Conservation (phyloP, 2,113 vertebrate species). For the Burhinus oedicnemus region DNA sequence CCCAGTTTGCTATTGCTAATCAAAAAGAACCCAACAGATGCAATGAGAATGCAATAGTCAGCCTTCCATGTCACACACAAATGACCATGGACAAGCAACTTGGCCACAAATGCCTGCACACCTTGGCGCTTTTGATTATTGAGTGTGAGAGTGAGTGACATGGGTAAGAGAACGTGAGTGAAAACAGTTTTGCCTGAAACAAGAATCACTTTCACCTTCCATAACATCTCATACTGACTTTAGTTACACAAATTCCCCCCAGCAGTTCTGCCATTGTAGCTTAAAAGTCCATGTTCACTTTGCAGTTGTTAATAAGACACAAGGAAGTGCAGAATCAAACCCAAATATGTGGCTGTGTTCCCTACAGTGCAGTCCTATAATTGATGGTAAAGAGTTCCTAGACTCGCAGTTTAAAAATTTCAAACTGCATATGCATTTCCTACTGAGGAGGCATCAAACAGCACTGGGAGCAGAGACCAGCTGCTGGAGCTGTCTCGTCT, state of each 20-base stretch:
- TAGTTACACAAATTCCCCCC: neutral
- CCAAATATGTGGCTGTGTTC: neutral
- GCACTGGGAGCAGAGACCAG: neutral
- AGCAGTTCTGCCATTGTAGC: neutral
- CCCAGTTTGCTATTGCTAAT: neutral
- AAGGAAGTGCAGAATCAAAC: neutral
- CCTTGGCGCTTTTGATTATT: neutral
- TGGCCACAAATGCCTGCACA: neutral
- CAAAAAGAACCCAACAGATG: neutral
- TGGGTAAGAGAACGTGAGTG: accelerated
- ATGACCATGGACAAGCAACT: neutral
- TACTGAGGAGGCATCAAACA: neutral
- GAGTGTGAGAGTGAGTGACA: neutral
- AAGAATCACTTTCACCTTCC: neutral
- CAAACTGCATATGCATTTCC: conserved; percentile 36
- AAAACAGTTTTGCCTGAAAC: neutral
- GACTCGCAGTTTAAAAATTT: conserved; percentile 52
- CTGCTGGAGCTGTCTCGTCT: neutral
- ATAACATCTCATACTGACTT: neutral
- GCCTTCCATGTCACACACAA: neutral
- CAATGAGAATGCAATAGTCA: neutral
- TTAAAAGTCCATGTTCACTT: neutral
- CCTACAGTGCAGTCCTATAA: neutral
- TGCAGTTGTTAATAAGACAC: neutral
- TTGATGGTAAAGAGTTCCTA: neutral